Percentiles rank a stretch among this genome's conserved stretches.
These are phyloP conservation scores for Hemicentrotus pulcherrimus DNA, from an alignment of 35 echinoderm and acorn worm species.

Conservation along the genomic window DNA sequence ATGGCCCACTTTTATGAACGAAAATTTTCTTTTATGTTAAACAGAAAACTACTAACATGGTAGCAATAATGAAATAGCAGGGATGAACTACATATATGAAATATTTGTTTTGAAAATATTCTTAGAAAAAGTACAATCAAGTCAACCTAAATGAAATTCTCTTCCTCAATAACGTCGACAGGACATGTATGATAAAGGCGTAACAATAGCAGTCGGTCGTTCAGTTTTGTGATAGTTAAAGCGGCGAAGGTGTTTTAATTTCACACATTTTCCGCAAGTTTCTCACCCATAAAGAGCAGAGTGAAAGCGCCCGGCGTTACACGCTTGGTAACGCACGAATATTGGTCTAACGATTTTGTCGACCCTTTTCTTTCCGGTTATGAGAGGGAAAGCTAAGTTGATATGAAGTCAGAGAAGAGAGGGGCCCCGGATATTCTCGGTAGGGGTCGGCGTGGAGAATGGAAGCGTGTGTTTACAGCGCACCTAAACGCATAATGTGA, in stretches of 20 bases:
- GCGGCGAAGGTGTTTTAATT: constrained; percentile 36
- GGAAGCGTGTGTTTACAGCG: background rate
- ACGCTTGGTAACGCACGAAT: constrained; percentile 15
- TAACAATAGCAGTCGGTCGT: background rate
- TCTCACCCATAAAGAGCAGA: background rate
- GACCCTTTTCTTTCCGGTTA: background rate
- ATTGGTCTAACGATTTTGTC: constrained; percentile 42
- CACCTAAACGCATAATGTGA: background rate
- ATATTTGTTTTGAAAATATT: background rate
- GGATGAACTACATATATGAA: background rate
- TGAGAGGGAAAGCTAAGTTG: background rate
- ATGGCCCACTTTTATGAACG: too few species aligned
- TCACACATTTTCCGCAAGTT: constrained; percentile 23
- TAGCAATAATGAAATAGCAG: background rate
- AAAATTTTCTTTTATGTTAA: too few species aligned
- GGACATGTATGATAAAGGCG: background rate
- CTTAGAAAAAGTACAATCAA: background rate
- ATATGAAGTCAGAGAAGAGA: background rate
- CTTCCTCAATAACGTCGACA: background rate
- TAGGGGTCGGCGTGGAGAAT: background rate
- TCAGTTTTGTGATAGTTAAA: constrained; percentile 29
- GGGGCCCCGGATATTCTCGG: background rate
- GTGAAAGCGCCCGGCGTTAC: background rate
- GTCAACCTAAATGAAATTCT: constrained; percentile 18
- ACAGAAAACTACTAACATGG: background rate